Percentiles rank a stretch among this genome's conserved stretches.
phyloP scores from a whole-genome alignment of 2,888 invertebrate species.

The Fissipunctia ypsillon region DNA sequence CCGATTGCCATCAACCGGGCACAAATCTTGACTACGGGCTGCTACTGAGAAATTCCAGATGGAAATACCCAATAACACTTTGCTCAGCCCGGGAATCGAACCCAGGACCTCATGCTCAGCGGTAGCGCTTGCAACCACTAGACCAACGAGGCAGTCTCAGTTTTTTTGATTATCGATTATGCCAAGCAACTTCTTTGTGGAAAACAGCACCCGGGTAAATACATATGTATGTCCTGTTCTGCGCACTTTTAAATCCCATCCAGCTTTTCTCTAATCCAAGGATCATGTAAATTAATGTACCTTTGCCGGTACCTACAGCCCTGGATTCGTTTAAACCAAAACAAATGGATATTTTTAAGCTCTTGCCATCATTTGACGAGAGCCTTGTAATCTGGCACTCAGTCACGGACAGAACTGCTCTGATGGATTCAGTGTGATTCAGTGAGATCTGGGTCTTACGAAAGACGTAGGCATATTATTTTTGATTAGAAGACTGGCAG shows the following conservation, averaged over 20 bases:
- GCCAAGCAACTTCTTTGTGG: neutral
- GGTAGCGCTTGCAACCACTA: no score
- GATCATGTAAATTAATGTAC: slow-evolving; percentile 46
- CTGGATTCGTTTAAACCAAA: slow-evolving; percentile 43
- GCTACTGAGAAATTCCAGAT: no score
- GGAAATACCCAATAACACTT: no score
- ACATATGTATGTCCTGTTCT: neutral
- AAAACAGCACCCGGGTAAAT: no score
- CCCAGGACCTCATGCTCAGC: no score
- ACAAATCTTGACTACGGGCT: no score
- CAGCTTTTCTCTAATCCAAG: slow-evolving; percentile 7
- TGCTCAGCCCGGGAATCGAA: no score
- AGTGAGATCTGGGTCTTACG: slow-evolving; percentile 19
- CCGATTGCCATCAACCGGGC: no score
- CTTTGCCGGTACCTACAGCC: neutral
- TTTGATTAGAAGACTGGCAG: neutral
- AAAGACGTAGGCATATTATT: slow-evolving; percentile 3
- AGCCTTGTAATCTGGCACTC: slow-evolving; percentile 56
- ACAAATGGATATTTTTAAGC: slow-evolving; percentile 56
- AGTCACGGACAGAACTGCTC: slow-evolving; percentile 19
- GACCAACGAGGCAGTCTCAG: no score
- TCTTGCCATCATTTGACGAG: slow-evolving; percentile 29
- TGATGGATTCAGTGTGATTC: slow-evolving; percentile 59
- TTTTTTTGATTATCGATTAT: no score
- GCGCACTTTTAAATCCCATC: slow-evolving; percentile 25